A percentile compares a stretch with the other conserved stretches of the same genome.
These are phyloP conservation scores for Dicerorhinus sumatrensis DNA, from an alignment of 2,113 vertebrate species.

Conservation along the genomic window DNA sequence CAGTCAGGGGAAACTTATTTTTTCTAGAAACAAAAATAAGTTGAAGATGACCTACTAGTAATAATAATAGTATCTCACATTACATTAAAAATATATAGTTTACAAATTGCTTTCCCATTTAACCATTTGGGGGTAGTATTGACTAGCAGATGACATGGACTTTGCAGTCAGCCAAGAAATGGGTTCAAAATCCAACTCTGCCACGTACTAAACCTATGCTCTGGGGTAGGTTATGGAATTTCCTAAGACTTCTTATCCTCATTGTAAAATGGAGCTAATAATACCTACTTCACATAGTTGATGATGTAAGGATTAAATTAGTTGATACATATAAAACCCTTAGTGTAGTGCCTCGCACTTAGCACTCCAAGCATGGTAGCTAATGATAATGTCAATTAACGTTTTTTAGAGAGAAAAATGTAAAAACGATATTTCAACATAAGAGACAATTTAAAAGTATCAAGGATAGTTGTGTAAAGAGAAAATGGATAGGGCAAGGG, in stretches of 20 bases:
- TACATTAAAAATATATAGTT: neutral
- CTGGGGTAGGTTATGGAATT: neutral
- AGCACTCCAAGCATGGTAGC: neutral
- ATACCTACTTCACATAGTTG: neutral
- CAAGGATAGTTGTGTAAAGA: neutral
- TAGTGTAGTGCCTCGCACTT: neutral
- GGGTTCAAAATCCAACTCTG: slow-evolving; percentile 18
- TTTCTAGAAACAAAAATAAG: slow-evolving; percentile 19
- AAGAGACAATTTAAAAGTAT: neutral
- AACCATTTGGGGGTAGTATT: neutral
- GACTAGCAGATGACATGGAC: neutral
- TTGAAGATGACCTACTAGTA: neutral
- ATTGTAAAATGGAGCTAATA: neutral
- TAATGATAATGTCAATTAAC: neutral
- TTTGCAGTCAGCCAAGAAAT: neutral
- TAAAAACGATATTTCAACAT: neutral
- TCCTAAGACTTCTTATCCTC: slow-evolving; percentile 26
- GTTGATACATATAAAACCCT: neutral
- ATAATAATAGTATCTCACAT: neutral
- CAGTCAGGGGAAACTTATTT: neutral
- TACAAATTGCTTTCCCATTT: neutral
- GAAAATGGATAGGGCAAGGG: neutral
- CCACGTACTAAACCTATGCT: neutral
- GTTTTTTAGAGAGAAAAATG: neutral
- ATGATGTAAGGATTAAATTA: neutral